Conservation (phyloP, 1,140 invertebrate species). For the Episyrphus balteatus region DNA sequence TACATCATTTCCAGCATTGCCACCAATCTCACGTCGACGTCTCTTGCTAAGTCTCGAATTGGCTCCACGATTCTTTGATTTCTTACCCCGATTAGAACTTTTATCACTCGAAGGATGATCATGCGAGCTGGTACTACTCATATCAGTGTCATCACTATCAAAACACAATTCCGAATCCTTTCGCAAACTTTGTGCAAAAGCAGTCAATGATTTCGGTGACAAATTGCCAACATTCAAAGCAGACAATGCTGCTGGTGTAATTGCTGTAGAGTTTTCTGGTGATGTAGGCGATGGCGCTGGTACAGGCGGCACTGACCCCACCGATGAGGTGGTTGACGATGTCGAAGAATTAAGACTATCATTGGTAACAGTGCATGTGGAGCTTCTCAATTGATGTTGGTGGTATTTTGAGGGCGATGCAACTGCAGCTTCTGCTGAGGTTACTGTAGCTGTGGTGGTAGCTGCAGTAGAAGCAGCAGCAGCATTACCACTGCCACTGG, state of each 20-base stretch:
- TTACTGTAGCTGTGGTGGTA: conserved; percentile 32
- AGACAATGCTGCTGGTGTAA: background rate
- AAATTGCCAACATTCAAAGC: conserved; percentile 8
- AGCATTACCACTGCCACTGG: background rate
- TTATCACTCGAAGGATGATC: conserved; percentile 16
- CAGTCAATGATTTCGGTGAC: conserved; percentile 20
- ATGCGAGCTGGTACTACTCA: conserved; percentile 34
- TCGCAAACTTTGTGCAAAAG: conserved; percentile 20
- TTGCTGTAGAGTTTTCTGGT: conserved; percentile 1
- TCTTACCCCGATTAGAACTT: conserved; percentile 12
- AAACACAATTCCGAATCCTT: conserved; percentile 20
- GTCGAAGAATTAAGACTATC: background rate
- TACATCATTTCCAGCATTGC: background rate
- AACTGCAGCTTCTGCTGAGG: conserved; percentile 17
- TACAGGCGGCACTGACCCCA: too few relatives aligned
- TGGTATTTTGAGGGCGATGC: conserved; percentile 31
- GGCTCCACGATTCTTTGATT: conserved; percentile 8
- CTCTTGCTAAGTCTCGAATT: conserved; percentile 21
- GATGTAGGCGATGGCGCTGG: background rate
- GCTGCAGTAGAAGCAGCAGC: conserved; percentile 27
- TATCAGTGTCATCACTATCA: conserved; percentile 33
- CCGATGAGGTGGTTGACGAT: too few relatives aligned
- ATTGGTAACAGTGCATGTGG: conserved; percentile 1
- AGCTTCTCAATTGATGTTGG: conserved; percentile 9
- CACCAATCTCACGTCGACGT: conserved; percentile 18